Conservation (phyloP, 2,888 invertebrate species). For the Petrolisthes manimaculis region DNA sequence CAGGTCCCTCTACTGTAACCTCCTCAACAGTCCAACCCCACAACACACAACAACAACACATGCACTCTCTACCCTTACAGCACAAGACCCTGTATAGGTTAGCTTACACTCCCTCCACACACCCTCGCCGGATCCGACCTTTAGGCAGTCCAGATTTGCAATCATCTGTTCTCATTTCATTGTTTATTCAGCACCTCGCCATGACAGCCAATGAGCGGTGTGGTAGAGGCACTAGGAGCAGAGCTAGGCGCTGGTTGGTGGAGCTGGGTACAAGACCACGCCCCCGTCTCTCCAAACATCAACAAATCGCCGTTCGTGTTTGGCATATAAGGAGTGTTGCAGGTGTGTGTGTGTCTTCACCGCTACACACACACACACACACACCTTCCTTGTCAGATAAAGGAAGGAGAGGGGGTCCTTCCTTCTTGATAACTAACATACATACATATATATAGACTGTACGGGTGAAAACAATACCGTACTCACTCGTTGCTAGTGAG, state of each 20-base stretch:
- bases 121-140: constrained; percentile 3
- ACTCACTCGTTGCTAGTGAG: too few species aligned
- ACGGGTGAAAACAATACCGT: too few species aligned
- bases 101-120: background rate
- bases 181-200: constrained; percentile 57
- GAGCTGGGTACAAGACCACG: background rate
- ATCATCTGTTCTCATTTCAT: constrained; percentile 63
- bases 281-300: constrained; percentile 20
- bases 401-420: constrained; percentile 15
- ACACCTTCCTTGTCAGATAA: constrained; percentile 25
- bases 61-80: too few species aligned
- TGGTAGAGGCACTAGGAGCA: constrained; percentile 25
- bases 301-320: constrained; percentile 36
- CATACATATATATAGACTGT: too few species aligned
- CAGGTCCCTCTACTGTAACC: constrained; percentile 8
- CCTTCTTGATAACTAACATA: background rate
- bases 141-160: constrained; percentile 40
- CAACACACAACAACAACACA: too few species aligned
- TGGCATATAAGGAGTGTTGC: constrained; percentile 17
- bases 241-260: constrained; percentile 33
- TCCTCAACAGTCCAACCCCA: background rate
- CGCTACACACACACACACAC: constrained; percentile 23
- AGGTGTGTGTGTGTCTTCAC: constrained; percentile 47
- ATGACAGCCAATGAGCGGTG: constrained; percentile 54
- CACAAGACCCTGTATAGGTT: background rate